phyloP scores from a whole-genome alignment of 2,797 vertebrate genomes.

The Leptoclinus maculatus region DNA sequence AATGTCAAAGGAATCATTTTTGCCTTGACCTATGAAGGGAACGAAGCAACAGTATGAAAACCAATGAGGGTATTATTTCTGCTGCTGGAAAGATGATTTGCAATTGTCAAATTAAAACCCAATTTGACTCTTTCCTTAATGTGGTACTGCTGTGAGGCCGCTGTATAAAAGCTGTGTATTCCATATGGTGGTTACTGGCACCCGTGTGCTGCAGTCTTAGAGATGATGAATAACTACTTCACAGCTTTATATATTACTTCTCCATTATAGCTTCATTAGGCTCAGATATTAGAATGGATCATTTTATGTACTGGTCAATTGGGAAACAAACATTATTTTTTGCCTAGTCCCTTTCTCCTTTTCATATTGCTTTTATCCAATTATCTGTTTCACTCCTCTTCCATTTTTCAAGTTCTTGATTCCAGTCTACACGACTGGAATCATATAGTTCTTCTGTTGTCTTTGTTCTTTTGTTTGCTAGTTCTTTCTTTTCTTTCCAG shows the following conservation, averaged over 20 bases:
- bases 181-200: constrained; percentile 48
- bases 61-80: constrained; percentile 26
- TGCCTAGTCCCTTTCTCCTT: constrained; percentile 13
- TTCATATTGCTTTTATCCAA: constrained; percentile 45
- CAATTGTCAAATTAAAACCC: constrained; percentile 53
- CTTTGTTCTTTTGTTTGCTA: constrained; percentile 12
- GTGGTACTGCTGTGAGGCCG: constrained; percentile 7
- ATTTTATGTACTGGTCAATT: constrained; percentile 46
- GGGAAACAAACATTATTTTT: constrained; percentile 50
- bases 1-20: constrained; percentile 34
- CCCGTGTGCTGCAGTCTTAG: constrained; percentile 34
- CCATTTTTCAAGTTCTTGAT: constrained; percentile 8
- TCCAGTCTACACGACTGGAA: neutral
- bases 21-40: constrained; percentile 15
- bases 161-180: constrained; percentile 43
- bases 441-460: neutral
- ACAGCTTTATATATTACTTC: constrained; percentile 41
- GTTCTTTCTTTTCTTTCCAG: neutral
- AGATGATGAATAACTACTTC: constrained; percentile 54
- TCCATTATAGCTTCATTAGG: constrained; percentile 61
- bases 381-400: constrained; percentile 42
- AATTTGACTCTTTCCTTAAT: constrained; percentile 45
- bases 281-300: constrained; percentile 53
- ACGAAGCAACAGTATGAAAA: constrained; percentile 35
- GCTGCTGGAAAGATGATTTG: constrained; percentile 29